A percentile compares a stretch with the other conserved stretches of the same genome.
These are phyloP conservation scores for Dendrolimus houi DNA, from an alignment of 2,888 invertebrate species.

Conservation along the genomic window DNA sequence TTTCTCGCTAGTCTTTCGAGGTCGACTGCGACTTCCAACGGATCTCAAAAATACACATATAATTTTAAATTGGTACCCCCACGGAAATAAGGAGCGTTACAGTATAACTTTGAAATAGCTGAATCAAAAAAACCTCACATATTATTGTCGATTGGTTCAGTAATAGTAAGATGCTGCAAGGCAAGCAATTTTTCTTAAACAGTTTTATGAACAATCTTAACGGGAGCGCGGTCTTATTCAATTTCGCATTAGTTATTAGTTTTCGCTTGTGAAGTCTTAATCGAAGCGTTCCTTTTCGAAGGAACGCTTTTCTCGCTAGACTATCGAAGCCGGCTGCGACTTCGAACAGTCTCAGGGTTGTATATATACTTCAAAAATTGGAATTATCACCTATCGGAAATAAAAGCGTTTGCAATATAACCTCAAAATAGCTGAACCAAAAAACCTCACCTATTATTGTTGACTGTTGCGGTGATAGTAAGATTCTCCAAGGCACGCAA, in stretches of 20 bases:
- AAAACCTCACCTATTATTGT: conserved; percentile 39
- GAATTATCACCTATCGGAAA: too few species aligned
- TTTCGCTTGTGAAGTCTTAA: conserved; percentile 32
- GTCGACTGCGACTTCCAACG: too few species aligned
- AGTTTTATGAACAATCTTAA: conserved; percentile 8
- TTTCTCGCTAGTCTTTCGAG: too few species aligned
- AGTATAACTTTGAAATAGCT: too few species aligned
- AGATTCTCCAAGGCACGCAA: conserved; percentile 46
- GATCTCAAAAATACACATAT: too few species aligned
- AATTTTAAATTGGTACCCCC: too few species aligned
- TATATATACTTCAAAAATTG: conserved; percentile 10
- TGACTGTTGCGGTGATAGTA: conserved; percentile 46
- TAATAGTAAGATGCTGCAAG: conserved; percentile 59
- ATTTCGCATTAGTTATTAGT: conserved; percentile 18
- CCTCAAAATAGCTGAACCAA: too few species aligned
- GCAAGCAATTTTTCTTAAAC: too few species aligned
- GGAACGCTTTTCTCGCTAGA: conserved; percentile 36
- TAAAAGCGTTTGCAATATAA: too few species aligned
- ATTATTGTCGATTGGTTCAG: conserved; percentile 35
- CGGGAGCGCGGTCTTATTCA: conserved; percentile 12
- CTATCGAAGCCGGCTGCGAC: conserved; percentile 54
- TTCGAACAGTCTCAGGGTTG: conserved; percentile 46
- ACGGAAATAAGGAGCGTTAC: too few species aligned
- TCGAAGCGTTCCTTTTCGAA: conserved; percentile 45
- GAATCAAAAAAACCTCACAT: conserved; percentile 30